A percentile compares a stretch with the other conserved stretches of the same genome.
Conservation (phyloP, 2,888 invertebrate species). For the Zaprionus obscuricornis region DNA sequence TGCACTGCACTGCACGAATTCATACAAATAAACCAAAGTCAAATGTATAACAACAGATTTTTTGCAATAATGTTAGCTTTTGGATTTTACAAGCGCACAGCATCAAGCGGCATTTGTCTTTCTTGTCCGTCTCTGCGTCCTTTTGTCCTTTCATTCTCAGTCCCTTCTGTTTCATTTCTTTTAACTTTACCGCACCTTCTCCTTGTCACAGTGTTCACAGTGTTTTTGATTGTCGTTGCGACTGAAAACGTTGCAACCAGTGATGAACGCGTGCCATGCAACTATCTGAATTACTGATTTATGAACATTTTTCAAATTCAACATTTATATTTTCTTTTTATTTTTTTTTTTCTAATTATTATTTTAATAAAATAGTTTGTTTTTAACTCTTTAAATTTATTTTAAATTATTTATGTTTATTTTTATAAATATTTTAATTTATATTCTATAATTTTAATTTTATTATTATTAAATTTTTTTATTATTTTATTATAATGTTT, state of each 20-base stretch:
- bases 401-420: background rate
- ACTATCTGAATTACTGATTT: too few relatives aligned
- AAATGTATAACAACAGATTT: slow-evolving; percentile 66
- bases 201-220: background rate
- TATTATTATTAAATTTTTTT: too few relatives aligned
- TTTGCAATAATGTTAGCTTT: slow-evolving; percentile 73
- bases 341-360: too few relatives aligned
- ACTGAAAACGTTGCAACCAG: slow-evolving; percentile 33
- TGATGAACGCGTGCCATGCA: slow-evolving; percentile 42
- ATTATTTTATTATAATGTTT: too few relatives aligned
- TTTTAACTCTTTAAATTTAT: too few relatives aligned
- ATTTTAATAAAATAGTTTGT: too few relatives aligned
- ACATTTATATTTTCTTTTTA: too few relatives aligned
- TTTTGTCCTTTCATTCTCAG: background rate
- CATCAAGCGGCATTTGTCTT: slow-evolving; percentile 58
- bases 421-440: background rate
- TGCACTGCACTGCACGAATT: slow-evolving; percentile 39
- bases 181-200: background rate
- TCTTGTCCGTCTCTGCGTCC: slow-evolving; percentile 1
- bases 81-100: slow-evolving; percentile 56
- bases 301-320: too few relatives aligned
- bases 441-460: too few relatives aligned
- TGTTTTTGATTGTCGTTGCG: slow-evolving; percentile 11
- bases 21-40: slow-evolving; percentile 67
- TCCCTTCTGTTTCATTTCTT: background rate